phyloP scores from a whole-genome alignment of 2,113 vertebrate genomes.

The Ahaetulla prasina region DNA sequence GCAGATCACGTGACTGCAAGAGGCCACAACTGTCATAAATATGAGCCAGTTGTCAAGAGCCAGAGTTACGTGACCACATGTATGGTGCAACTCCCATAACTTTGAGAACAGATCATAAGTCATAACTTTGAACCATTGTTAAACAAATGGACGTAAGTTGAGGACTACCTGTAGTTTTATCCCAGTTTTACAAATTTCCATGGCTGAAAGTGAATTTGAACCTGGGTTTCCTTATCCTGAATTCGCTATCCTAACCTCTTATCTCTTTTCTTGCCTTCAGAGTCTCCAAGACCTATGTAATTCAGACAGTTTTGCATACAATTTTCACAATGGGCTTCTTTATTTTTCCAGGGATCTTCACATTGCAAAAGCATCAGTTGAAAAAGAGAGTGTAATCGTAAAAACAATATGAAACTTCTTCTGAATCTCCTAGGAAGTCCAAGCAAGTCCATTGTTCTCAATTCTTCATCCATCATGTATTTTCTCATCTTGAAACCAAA shows the following conservation, averaged over 20 bases:
- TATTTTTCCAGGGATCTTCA: neutral
- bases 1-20: neutral
- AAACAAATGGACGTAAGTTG: neutral
- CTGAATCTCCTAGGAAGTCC: conserved; percentile 1
- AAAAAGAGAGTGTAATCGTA: neutral
- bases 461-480: neutral
- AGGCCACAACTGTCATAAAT: neutral
- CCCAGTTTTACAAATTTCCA: neutral
- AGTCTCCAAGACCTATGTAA: neutral
- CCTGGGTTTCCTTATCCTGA: neutral
- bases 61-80: neutral
- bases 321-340: neutral
- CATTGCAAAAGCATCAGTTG: neutral
- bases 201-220: neutral
- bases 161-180: neutral
- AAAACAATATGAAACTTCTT: conserved; percentile 12
- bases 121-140: neutral
- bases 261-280: neutral
- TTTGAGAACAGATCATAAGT: neutral
- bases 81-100: neutral
- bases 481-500: neutral
- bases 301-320: neutral
- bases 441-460: neutral
- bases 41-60: neutral
- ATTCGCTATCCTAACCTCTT: neutral